Percentiles rank a stretch among this genome's conserved stretches.
Conservation (phyloP, 2,113 vertebrate species). For the human (Homo sapiens) region DNA sequence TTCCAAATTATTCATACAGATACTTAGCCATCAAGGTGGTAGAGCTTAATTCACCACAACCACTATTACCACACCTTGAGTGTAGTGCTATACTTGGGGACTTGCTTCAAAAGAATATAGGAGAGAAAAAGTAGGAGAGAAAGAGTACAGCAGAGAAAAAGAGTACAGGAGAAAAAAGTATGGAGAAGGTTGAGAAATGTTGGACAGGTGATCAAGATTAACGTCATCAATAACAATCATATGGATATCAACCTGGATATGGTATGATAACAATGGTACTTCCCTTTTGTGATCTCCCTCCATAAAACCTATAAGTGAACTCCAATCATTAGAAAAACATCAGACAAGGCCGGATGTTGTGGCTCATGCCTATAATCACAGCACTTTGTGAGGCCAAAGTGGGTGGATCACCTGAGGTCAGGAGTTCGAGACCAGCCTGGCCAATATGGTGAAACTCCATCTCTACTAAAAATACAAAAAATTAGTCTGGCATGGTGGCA, state of each 20-base stretch:
- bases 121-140: neutral
- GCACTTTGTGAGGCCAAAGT: too few species aligned
- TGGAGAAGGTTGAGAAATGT: neutral
- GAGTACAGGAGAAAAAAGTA: neutral
- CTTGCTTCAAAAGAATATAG: neutral
- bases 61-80: neutral
- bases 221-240: neutral
- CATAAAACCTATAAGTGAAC: neutral
- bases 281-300: neutral
- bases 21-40: neutral
- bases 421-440: too few species aligned
- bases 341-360: neutral
- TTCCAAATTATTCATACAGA: neutral
- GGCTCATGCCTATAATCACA: too few species aligned
- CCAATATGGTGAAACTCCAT: too few species aligned
- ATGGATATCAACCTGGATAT: neutral
- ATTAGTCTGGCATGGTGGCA: too few species aligned
- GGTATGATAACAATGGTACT: neutral
- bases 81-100: neutral
- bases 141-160: neutral
- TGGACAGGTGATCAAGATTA: neutral
- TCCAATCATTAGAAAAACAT: neutral
- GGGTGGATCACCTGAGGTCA: too few species aligned
- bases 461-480: too few species aligned
- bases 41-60: neutral